Evolutionary conservation across 2,797 vertebrate species (phyloP).

Genomic region (Mormyrops boulengeri): DNA sequence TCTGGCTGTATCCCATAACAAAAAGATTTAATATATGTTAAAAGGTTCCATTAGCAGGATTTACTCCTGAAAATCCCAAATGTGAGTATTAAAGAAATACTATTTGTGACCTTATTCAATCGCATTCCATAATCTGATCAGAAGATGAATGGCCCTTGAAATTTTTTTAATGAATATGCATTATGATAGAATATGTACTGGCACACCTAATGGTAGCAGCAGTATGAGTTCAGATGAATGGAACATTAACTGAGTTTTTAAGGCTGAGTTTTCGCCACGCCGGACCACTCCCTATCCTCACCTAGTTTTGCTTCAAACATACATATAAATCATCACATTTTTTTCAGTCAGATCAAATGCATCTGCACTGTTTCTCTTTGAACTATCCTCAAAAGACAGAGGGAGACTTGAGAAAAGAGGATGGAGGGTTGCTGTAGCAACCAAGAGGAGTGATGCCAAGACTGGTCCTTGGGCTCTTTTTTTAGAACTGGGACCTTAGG

Average conservation of each 20-base stretch:
- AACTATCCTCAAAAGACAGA: conserved; percentile 18
- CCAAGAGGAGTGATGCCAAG: conserved; percentile 15
- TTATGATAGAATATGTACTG: background rate
- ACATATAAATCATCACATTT: background rate
- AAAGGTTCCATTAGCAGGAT: background rate
- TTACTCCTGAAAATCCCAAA: background rate
- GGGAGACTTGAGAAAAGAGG: conserved; percentile 18
- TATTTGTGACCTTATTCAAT: background rate
- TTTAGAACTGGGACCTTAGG: conserved; percentile 14
- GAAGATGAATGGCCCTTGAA: background rate
- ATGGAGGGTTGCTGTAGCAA: conserved; percentile 25
- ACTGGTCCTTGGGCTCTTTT: conserved; percentile 23
- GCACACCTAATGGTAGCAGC: background rate
- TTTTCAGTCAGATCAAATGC: conserved; percentile 9
- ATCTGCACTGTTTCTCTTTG: conserved; percentile 9
- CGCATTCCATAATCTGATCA: background rate
- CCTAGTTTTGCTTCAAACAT: background rate
- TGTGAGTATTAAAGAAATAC: background rate
- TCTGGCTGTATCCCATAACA: background rate
- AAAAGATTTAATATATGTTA: background rate
- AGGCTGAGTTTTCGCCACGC: background rate
- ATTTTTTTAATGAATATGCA: background rate
- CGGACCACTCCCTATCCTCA: background rate
- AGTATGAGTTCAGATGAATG: background rate
- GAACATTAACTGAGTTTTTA: background rate